Conservation (phyloP, 2,797 vertebrate genomes). For the Geotrypetes seraphini region DNA sequence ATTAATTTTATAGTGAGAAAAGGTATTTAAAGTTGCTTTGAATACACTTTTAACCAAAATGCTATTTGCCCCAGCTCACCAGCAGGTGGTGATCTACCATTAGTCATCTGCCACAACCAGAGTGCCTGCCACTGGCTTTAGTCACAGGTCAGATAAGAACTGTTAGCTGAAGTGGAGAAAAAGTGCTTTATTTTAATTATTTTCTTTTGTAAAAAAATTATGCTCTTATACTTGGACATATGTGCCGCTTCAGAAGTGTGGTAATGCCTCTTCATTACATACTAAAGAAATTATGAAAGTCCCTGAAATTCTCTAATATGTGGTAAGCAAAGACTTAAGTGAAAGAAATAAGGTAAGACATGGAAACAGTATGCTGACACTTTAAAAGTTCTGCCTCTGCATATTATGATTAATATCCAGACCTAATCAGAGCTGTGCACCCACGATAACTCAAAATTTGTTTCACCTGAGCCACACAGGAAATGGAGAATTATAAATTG, state of each 20-base stretch:
- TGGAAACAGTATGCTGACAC: conserved; percentile 11
- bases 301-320: not conserved
- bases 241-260: not conserved
- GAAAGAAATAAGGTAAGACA: not conserved
- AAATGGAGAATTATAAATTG: conserved; percentile 23
- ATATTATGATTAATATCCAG: conserved; percentile 32
- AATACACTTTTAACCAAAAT: not conserved
- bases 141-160: conserved; percentile 9
- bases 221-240: conserved; percentile 9
- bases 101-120: conserved; percentile 34
- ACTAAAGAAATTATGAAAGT: conserved; percentile 5
- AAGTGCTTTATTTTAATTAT: conserved; percentile 23
- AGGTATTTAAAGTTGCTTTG: too few species aligned
- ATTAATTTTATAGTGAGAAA: too few species aligned
- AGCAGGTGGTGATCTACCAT: conserved; percentile 62
- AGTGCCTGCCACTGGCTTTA: not conserved
- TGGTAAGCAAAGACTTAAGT: conserved; percentile 6
- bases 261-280: not conserved
- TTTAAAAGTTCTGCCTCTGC: conserved; percentile 14
- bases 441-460: conserved; percentile 24
- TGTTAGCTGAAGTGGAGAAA: conserved; percentile 3
- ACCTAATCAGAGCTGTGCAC: conserved; percentile 21
- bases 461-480: conserved; percentile 16
- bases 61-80: conserved; percentile 17
- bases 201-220: conserved; percentile 16